Base-by-base conservation (phyloP, 1,140 invertebrate species). In the Rhynchophorus ferrugineus region DNA sequence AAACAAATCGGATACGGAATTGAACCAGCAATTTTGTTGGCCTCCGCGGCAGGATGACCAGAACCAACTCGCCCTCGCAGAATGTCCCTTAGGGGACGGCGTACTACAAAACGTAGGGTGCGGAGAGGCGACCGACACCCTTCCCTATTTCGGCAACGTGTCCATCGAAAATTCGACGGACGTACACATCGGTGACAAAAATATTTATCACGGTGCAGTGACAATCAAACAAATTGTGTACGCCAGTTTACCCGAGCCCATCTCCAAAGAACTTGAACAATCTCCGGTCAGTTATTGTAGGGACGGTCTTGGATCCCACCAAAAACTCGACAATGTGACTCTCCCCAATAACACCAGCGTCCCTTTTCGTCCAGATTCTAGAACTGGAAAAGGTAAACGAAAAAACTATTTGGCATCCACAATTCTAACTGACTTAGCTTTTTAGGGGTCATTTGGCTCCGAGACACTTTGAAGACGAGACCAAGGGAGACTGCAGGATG, bases 161-260 rank as follows among this genome's bases (percentile, higher is more conserved):
- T 73, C 70, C 8, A 69, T 82, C 0, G 74, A 67, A 29, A 78
- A 81, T 57, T 79, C 79, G 0, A 70, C 68, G n/a, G 78, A 81
- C 53, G 75, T 83, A 2, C 78, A 80, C 57, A 73, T 83, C 24
- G 81, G 80, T 7, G 78, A 80, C 52, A 82, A 79, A 56, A 79
- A 78, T 2, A 77, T 76, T 56, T 81, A 79, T 61, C 77, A 81
- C 49, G 80, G 78, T 13, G 79, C 79, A 1, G 79, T 82, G 3
- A 81, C 78, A 22, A 81, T 83, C 55, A 80, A 80, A 61, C 78
- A 81, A 60, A 74, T 81, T 59, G 70, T 81, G 52, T 75, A 74
- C 18, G 56, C 56, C 7, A 65, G 64, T 48, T 48, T 46, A 38
- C 24, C 36, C n/a, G 22, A 42, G 16, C 6, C 47, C n/a, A 22